phyloP scores from a whole-genome alignment of 2,888 invertebrate genomes.

The Disparrhopalites patrizii region DNA sequence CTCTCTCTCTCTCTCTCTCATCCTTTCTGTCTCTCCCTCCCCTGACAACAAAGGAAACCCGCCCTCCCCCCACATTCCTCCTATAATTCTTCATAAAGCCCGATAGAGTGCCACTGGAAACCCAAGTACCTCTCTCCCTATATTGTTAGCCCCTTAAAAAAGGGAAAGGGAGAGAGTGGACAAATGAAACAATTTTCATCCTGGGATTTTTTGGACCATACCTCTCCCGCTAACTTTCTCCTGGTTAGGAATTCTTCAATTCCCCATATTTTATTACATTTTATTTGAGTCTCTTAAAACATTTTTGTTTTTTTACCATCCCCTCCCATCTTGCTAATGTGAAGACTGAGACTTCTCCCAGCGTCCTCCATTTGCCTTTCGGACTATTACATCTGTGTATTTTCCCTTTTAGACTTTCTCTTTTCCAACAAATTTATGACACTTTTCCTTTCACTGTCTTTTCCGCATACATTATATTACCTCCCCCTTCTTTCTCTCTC shows the following conservation, averaged over 20 bases:
- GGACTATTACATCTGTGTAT: slow-evolving; percentile 29
- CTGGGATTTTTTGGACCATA: no score
- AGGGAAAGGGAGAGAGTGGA: not conserved
- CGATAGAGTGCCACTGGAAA: no score
- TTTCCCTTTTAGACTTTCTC: slow-evolving; percentile 18
- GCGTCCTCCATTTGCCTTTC: no score
- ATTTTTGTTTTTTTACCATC: no score
- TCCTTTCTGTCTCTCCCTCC: not conserved
- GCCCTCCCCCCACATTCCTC: not conserved
- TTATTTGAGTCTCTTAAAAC: no score
- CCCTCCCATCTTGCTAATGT: no score
- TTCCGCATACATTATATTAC: slow-evolving; percentile 47
- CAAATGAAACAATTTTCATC: slow-evolving; percentile 1
- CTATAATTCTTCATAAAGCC: no score
- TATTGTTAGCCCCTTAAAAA: not conserved
- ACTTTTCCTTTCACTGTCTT: slow-evolving; percentile 48
- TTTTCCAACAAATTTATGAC: slow-evolving; percentile 48
- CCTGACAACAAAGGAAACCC: not conserved
- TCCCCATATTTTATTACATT: no score
- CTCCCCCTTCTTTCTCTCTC: not conserved
- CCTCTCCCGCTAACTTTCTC: no score
- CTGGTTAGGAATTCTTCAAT: slow-evolving; percentile 21
- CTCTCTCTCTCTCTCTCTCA: slow-evolving; percentile 4
- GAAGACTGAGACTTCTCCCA: no score
- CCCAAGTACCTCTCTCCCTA: slow-evolving; percentile 4